These are phyloP conservation scores for Mormyrops attenuatus DNA, from an alignment of 2,797 vertebrate species.

Conservation along the genomic window DNA sequence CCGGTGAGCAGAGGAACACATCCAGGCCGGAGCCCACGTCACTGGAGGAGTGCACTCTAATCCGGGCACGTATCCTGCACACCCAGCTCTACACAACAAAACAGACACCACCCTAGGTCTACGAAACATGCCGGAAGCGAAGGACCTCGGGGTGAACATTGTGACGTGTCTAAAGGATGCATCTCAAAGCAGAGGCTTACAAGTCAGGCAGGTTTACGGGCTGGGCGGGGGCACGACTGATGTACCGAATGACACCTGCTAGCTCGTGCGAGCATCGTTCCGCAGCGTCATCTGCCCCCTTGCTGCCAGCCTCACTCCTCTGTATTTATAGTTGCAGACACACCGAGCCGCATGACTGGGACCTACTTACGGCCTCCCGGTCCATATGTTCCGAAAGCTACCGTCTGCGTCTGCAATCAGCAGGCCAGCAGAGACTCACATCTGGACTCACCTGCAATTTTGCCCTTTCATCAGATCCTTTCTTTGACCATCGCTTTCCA, in stretches of 20 bases:
- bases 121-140: neutral
- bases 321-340: constrained; percentile 21
- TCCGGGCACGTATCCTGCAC: neutral
- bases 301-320: neutral
- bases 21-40: neutral
- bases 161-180: neutral
- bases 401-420: neutral
- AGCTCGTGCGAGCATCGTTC: neutral
- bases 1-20: neutral
- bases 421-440: neutral
- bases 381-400: neutral
- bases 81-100: neutral
- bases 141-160: neutral
- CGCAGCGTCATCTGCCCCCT: neutral
- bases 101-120: neutral
- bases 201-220: neutral
- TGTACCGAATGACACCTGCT: neutral
- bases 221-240: too few species aligned
- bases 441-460: neutral
- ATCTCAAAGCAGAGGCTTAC: neutral
- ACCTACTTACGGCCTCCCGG: neutral
- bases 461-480: neutral
- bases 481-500: neutral
- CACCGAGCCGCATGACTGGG: neutral
- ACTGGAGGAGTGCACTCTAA: neutral